Conservation (phyloP, 1,140 invertebrate genomes). For the Sycobia sp. region DNA sequence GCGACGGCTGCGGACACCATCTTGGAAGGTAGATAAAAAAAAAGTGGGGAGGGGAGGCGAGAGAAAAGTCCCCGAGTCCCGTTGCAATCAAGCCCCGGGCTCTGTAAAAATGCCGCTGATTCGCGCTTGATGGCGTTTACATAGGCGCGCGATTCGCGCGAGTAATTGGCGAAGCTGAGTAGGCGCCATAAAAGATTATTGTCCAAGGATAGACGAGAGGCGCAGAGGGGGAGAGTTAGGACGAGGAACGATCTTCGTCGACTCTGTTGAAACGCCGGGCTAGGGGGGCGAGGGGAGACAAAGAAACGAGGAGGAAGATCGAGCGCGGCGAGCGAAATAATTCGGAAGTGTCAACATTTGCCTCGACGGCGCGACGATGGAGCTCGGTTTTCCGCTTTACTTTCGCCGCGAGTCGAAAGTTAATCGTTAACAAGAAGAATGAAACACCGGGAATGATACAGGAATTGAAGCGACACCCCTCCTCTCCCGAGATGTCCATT, state of each 20-base stretch:
- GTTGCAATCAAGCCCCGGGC: too few relatives aligned
- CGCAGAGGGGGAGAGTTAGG: neutral
- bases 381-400: too few relatives aligned
- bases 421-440: constrained; percentile 18
- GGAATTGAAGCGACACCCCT: too few relatives aligned
- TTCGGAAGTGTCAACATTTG: constrained; percentile 16
- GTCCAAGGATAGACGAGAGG: too few relatives aligned
- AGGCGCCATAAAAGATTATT: constrained; percentile 3
- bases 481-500: too few relatives aligned
- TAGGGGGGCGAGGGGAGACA: neutral
- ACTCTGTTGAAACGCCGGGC: too few relatives aligned
- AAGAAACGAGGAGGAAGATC: constrained; percentile 8
- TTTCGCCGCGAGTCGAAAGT: constrained; percentile 12
- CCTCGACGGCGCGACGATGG: neutral
- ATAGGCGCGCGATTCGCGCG: constrained; percentile 2
- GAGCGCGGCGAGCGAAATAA: neutral
- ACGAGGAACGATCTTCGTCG: neutral
- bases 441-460: too few relatives aligned
- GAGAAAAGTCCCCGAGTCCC: too few relatives aligned
- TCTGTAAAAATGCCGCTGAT: too few relatives aligned
- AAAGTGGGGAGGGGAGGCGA: too few relatives aligned
- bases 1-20: too few relatives aligned
- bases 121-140: constrained; percentile 17
- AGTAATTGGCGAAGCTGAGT: constrained; percentile 23
- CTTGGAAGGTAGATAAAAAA: too few relatives aligned